Base-by-base conservation (phyloP, 53 echinoderm and acorn worm species). In the Crossaster papposus region DNA sequence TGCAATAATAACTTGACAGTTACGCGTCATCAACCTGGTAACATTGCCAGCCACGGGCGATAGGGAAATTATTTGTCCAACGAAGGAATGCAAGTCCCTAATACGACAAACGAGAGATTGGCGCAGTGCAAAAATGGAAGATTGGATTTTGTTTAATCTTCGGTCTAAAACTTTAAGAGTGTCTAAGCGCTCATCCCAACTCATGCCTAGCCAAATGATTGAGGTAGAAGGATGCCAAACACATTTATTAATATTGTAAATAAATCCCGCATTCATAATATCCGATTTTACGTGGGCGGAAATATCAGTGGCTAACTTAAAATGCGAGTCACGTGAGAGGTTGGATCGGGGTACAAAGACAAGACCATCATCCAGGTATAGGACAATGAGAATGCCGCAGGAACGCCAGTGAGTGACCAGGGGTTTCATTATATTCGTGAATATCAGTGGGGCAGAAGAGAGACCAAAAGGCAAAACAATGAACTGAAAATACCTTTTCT, bases 391-490 rank as follows among this genome's bases (percentile, higher is more conserved):
- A 2, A 79, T 79, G 18, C 79, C 79, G 30, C 28, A 14, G 0
- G 54, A 79, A 1, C 81, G 63, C 83, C 83, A 83, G 20, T 83
- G 70, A 1, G 36, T 68, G 2, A 83, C 83, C 1, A 83, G 70
- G 24, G 83, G 70, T 44, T 83, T 70, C 0, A 83, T 36, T 3
- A 15, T 22, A 37, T 83, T 83, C 1, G 65, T 83, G 31, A 83
- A 83, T n/a, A 83, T 26, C 17, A 26, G 38, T 0, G 83, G 83
- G 17, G 83, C 83, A 9, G 83, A 37, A 9, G 83, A n/a, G 1
- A 83, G 83, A 38, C 83, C 70, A 26, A 83, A 83, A 14, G 83
- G 83, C 1, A 83, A 14, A 36, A 83, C 83, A 23, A 15, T 83
- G 44, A 83, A 83, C 17, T 70, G 44, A 68, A 83, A 83, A 70